Conservation (phyloP, 2,113 vertebrate genomes). For the Alaudala cheleensis region DNA sequence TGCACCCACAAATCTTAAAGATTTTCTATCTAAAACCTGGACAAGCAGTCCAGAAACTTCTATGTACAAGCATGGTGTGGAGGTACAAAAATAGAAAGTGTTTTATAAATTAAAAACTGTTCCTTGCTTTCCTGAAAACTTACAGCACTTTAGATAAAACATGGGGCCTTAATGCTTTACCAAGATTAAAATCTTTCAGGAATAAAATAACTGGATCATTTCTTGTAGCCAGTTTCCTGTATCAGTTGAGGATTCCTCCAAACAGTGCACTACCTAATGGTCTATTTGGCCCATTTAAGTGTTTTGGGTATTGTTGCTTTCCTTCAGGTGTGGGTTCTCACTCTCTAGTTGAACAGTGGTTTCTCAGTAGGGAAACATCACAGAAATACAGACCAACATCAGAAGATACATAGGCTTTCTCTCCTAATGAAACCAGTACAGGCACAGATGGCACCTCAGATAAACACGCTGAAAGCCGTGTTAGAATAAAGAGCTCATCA, state of each 20-base stretch:
- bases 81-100: background rate
- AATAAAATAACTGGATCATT: background rate
- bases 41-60: background rate
- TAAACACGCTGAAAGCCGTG: background rate
- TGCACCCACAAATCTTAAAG: background rate
- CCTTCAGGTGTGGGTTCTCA: background rate
- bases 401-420: background rate
- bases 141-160: background rate
- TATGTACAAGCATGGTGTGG: background rate
- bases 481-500: conserved; percentile 55
- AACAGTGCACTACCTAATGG: background rate
- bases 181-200: background rate
- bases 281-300: background rate
- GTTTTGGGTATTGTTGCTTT: background rate
- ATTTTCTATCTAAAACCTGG: background rate
- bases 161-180: background rate
- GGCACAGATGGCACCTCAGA: conserved; percentile 53
- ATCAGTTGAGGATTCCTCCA: background rate
- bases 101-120: background rate
- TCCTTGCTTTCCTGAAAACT: background rate
- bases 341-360: background rate
- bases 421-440: conserved; percentile 26
- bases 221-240: background rate
- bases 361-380: conserved; percentile 34
- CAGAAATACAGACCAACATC: background rate